A percentile compares a stretch with the other conserved stretches of the same genome.
Conservation (phyloP, 2,113 vertebrate species). For the Serilophus lunatus region DNA sequence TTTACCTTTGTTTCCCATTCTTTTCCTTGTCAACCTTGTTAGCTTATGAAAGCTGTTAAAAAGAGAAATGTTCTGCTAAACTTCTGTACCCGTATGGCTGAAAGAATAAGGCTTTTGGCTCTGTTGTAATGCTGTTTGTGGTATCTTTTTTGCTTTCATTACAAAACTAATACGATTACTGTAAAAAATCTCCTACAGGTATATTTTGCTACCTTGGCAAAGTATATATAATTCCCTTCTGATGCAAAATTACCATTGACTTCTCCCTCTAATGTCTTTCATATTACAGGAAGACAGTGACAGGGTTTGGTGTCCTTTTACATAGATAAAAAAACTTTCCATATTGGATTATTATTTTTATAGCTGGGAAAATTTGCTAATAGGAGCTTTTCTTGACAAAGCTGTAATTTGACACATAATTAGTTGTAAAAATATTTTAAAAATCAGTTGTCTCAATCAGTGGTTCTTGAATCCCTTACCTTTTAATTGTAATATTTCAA, state of each 20-base stretch:
- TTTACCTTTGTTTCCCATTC: neutral
- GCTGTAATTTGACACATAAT: neutral
- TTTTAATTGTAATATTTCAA: neutral
- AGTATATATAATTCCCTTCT: neutral
- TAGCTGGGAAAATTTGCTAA: neutral
- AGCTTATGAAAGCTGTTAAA: neutral
- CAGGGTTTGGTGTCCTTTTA: neutral
- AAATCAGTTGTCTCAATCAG: neutral
- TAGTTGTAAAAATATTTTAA: neutral
- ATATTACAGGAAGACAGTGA: neutral
- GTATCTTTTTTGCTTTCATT: neutral
- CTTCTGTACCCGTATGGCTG: neutral
- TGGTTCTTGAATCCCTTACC: neutral
- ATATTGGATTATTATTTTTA: neutral
- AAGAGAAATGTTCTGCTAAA: neutral
- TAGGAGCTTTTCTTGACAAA: neutral
- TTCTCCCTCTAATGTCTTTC: neutral
- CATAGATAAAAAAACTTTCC: neutral
- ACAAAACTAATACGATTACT: neutral
- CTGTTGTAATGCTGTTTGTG: neutral
- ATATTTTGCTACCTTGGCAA: neutral
- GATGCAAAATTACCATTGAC: neutral
- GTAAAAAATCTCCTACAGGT: neutral
- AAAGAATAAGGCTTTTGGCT: neutral
- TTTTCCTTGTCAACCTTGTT: neutral